Evolutionary conservation across 2,113 vertebrate species (phyloP).

Genomic region (Pluvialis apricaria): DNA sequence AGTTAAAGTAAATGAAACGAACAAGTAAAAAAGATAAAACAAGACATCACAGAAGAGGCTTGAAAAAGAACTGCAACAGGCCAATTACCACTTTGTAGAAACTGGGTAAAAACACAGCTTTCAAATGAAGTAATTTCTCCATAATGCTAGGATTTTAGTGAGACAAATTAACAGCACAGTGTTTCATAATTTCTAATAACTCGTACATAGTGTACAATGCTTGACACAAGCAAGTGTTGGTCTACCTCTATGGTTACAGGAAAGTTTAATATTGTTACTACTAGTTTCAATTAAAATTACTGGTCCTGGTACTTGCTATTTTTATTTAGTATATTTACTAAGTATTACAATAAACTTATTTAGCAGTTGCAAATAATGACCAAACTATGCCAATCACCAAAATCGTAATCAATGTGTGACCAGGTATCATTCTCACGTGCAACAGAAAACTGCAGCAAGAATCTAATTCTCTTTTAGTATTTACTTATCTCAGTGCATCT

Average conservation of each 20-base stretch:
- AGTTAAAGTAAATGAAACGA: background rate
- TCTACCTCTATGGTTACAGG: too few species aligned
- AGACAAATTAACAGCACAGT: background rate
- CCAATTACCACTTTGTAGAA: background rate
- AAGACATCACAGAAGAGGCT: background rate
- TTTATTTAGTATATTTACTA: background rate
- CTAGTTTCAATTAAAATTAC: background rate
- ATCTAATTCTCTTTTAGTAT: too few species aligned
- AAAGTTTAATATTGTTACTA: background rate
- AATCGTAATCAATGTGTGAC: background rate
- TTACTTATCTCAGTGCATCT: background rate
- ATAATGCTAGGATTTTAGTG: background rate
- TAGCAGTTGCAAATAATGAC: background rate
- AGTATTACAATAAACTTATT: background rate
- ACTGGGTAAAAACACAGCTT: background rate
- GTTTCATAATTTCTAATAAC: background rate
- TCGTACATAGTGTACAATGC: background rate
- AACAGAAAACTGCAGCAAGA: background rate
- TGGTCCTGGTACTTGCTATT: background rate
- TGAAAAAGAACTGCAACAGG: background rate
- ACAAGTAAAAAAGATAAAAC: background rate
- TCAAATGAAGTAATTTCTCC: background rate
- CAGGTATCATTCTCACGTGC: background rate
- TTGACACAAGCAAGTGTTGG: background rate
- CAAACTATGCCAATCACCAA: background rate